Evolutionary conservation across 2,113 vertebrate species (phyloP).

Genomic region (Equus przewalskii): DNA sequence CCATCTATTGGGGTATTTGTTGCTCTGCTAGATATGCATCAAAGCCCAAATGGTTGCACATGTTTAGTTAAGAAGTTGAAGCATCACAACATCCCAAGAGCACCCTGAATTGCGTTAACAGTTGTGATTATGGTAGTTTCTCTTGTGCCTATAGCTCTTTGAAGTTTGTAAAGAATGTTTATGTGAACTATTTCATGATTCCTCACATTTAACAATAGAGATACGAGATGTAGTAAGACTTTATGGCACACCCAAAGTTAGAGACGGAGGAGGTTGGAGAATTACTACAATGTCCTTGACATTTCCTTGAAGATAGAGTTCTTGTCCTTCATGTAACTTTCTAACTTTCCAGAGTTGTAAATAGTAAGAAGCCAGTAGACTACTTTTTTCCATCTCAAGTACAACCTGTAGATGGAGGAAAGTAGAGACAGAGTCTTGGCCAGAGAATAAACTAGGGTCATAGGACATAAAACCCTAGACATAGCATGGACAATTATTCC

Average conservation of each 20-base stretch:
- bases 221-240: background rate
- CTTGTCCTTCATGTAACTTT: background rate
- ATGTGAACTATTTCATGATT: conserved; percentile 32
- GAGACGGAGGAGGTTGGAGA: background rate
- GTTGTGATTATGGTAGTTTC: background rate
- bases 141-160: background rate
- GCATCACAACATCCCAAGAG: background rate
- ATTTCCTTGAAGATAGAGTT: background rate
- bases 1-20: background rate
- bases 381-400: background rate
- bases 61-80: background rate
- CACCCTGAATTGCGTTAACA: background rate
- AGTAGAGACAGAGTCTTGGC: background rate
- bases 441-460: background rate
- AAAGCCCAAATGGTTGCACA: background rate
- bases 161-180: conserved; percentile 22
- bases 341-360: background rate
- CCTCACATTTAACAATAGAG: conserved; percentile 40
- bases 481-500: background rate
- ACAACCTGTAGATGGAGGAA: background rate
- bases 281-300: background rate
- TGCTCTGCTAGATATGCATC: background rate
- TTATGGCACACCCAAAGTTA: background rate
- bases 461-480: background rate
- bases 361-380: background rate